Conservation (phyloP, 1,140 invertebrate genomes). For the Pararge aegeria region DNA sequence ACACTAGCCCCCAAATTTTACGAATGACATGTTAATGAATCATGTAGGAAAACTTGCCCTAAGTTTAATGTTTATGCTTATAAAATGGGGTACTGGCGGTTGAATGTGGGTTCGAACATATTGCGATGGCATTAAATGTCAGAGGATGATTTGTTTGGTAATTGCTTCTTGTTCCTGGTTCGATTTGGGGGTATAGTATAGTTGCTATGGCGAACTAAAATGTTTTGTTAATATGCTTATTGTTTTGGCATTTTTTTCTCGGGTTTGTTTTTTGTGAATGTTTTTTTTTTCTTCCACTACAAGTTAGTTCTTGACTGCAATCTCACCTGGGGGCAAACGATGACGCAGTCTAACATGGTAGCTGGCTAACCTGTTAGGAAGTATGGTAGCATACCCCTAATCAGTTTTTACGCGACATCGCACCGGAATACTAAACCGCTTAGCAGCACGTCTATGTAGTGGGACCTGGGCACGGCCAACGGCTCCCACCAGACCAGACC, state of each 20-base stretch:
- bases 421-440: too few species aligned
- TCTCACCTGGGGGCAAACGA: too few species aligned
- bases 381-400: too few species aligned
- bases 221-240: constrained; percentile 67
- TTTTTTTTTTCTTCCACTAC: too few species aligned
- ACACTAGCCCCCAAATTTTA: constrained; percentile 53
- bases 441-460: too few species aligned
- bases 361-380: too few species aligned
- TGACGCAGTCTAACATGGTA: too few species aligned
- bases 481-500: too few species aligned
- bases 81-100: constrained; percentile 51
- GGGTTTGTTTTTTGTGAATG: constrained; percentile 35
- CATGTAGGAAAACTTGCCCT: constrained; percentile 51
- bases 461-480: too few species aligned
- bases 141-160: constrained; percentile 78
- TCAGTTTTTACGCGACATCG: too few species aligned
- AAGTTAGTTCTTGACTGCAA: too few species aligned
- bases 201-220: constrained; percentile 57
- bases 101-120: constrained; percentile 71
- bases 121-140: constrained; percentile 76
- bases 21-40: constrained; percentile 68
- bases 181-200: constrained; percentile 38
- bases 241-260: constrained; percentile 48
- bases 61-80: constrained; percentile 47
- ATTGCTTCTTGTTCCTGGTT: constrained; percentile 69